phyloP scores from a whole-genome alignment of 1,140 invertebrate genomes.

The Stratiolaelaps scimitus region DNA sequence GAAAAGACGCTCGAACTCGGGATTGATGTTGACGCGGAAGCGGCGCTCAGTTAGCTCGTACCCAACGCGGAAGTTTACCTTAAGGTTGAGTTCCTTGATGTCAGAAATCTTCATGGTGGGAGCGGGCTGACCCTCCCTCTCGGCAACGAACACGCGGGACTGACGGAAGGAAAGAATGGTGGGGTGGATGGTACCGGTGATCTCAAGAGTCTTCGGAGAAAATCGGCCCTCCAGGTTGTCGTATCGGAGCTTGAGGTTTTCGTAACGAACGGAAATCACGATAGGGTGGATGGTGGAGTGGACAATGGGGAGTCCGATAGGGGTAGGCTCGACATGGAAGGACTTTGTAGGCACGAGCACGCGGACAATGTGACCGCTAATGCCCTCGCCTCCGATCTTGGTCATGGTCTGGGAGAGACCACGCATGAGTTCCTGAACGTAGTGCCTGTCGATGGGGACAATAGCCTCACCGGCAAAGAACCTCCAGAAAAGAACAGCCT shows the following conservation, averaged over 20 bases:
- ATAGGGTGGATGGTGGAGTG: constrained; percentile 25
- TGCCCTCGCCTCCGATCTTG: constrained; percentile 2
- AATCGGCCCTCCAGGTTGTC: constrained; percentile 8
- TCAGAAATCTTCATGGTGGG: constrained; percentile 1
- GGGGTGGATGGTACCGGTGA: constrained; percentile 4
- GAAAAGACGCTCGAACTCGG: constrained; percentile 17
- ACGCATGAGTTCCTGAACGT: not conserved
- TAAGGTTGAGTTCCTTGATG: constrained; percentile 14
- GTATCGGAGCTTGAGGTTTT: constrained; percentile 16
- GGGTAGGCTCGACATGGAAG: constrained; percentile 15
- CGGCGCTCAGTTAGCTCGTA: not conserved
- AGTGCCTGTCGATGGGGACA: constrained; percentile 5
- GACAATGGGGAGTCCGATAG: not conserved
- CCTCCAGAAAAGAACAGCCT: constrained; percentile 26
- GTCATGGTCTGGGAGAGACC: constrained; percentile 1
- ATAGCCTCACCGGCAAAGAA: constrained; percentile 10
- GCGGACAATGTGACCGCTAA: not conserved
- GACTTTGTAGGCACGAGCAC: constrained; percentile 9
- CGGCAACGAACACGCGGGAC: constrained; percentile 20
- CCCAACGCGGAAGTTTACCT: not conserved
- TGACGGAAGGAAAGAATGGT: constrained; percentile 14
- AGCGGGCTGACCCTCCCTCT: not conserved
- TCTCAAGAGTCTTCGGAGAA: not conserved
- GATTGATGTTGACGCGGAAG: not conserved
- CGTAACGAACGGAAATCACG: constrained; percentile 24